A percentile compares a stretch with the other conserved stretches of the same genome.
Conservation (phyloP, 2,113 vertebrate species). For the Pseudopipra pipra region DNA sequence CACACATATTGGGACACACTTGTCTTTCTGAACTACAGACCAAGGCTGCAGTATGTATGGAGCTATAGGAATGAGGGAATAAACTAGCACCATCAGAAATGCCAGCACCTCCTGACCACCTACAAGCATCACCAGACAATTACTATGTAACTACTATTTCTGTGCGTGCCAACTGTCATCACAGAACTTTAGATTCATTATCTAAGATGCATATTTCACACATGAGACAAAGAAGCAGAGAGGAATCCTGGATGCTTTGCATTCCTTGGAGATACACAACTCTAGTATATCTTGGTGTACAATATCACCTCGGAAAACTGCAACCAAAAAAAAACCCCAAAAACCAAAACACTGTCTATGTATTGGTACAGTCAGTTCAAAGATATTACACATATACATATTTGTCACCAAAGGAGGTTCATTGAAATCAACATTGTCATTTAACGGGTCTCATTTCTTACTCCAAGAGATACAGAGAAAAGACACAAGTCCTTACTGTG, state of each 20-base stretch:
- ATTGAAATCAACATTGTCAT: background rate
- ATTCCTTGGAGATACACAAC: background rate
- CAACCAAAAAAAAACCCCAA: background rate
- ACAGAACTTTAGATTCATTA: background rate
- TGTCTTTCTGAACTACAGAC: background rate
- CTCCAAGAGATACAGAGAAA: background rate
- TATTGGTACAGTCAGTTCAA: background rate
- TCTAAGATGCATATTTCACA: background rate
- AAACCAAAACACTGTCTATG: background rate
- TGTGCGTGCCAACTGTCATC: background rate
- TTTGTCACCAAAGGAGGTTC: background rate
- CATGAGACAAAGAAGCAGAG: background rate
- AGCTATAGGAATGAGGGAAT: background rate
- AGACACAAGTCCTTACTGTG: background rate
- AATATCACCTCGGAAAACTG: background rate
- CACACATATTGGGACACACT: background rate
- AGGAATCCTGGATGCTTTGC: background rate
- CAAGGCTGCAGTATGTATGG: background rate
- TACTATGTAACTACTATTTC: background rate
- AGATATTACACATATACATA: rapidly evolving
- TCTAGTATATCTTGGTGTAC: background rate
- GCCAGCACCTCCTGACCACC: background rate
- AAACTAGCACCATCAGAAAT: background rate
- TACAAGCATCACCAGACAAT: background rate
- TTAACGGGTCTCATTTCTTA: background rate